A percentile compares a stretch with the other conserved stretches of the same genome.
Conservation (phyloP, 2,888 invertebrate genomes). For the Agrilus mali region DNA sequence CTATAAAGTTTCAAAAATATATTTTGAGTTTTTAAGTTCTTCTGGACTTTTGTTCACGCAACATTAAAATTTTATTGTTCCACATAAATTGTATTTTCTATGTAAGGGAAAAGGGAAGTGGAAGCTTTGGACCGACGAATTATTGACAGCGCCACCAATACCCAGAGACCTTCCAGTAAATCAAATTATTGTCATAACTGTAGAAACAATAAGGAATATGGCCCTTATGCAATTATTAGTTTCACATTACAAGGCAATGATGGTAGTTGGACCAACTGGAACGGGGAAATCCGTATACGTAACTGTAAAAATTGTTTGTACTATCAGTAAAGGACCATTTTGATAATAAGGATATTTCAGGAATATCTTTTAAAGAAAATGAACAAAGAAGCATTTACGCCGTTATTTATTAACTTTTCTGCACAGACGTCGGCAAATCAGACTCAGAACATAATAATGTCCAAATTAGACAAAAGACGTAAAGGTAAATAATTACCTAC, state of each 20-base stretch:
- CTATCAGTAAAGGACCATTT: slow-evolving; percentile 4
- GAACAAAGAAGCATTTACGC: slow-evolving; percentile 66
- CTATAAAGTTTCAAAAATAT: too few species aligned
- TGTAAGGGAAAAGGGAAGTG: slow-evolving; percentile 76
- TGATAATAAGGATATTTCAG: slow-evolving; percentile 28
- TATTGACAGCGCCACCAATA: slow-evolving; percentile 61
- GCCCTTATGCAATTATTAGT: slow-evolving; percentile 69
- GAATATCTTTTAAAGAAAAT: slow-evolving; percentile 72
- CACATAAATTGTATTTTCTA: slow-evolving; percentile 3
- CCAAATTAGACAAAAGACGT: slow-evolving; percentile 80
- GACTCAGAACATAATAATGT: slow-evolving; percentile 91
- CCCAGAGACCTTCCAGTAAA: slow-evolving; percentile 85
- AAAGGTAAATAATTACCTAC: slow-evolving; percentile 49
- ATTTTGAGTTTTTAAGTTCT: too few species aligned
- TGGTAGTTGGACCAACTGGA: slow-evolving; percentile 89
- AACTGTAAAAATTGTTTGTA: slow-evolving; percentile 39
- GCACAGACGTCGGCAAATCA: slow-evolving; percentile 90
- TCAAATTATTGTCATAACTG: slow-evolving; percentile 87
- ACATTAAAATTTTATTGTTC: too few species aligned
- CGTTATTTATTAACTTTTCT: slow-evolving; percentile 82
- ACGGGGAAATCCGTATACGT: slow-evolving; percentile 91
- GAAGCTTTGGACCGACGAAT: slow-evolving; percentile 84
- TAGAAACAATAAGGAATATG: slow-evolving; percentile 77
- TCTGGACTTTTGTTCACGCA: too few species aligned
- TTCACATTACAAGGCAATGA: slow-evolving; percentile 66